These are phyloP conservation scores for Dromiciops gliroides DNA, from an alignment of 2,113 vertebrate species.

Conservation along the genomic window DNA sequence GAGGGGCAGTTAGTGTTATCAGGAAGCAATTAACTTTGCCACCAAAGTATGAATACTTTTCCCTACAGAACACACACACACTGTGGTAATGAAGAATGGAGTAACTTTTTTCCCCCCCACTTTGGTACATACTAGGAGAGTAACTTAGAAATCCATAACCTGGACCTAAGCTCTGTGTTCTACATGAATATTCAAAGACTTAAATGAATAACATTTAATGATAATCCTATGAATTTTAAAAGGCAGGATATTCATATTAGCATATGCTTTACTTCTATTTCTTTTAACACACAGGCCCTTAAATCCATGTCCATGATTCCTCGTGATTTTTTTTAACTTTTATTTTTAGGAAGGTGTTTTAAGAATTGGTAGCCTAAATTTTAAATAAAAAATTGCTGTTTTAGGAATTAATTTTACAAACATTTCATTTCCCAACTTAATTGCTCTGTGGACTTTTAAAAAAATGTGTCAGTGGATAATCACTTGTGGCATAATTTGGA, in stretches of 20 bases:
- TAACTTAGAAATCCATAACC: slow-evolving; percentile 24
- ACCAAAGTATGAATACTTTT: slow-evolving; percentile 8
- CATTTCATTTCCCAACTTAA: slow-evolving; percentile 62
- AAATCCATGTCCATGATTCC: slow-evolving; percentile 63
- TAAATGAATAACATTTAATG: slow-evolving; percentile 71
- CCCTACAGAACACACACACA: not conserved
- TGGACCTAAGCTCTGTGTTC: slow-evolving; percentile 46
- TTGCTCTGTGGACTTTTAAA: not conserved
- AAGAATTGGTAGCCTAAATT: slow-evolving; percentile 66
- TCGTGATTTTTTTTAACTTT: slow-evolving; percentile 74
- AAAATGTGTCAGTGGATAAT: slow-evolving; percentile 56
- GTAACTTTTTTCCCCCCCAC: slow-evolving; percentile 33
- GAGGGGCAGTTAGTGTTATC: slow-evolving; percentile 16
- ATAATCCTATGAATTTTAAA: slow-evolving; percentile 72
- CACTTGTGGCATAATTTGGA: slow-evolving; percentile 22
- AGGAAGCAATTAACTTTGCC: slow-evolving; percentile 44
- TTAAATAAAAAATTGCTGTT: slow-evolving; percentile 69
- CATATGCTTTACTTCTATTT: slow-evolving; percentile 65
- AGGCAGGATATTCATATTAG: slow-evolving; percentile 71
- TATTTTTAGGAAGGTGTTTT: slow-evolving; percentile 73
- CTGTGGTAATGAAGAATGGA: slow-evolving; percentile 53
- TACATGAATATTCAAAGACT: slow-evolving; percentile 78
- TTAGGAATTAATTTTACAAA: slow-evolving; percentile 69
- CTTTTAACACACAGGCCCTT: slow-evolving; percentile 68
- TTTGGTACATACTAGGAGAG: not conserved